Conservation (phyloP, 2,113 vertebrate genomes). For the Strigops habroptila region DNA sequence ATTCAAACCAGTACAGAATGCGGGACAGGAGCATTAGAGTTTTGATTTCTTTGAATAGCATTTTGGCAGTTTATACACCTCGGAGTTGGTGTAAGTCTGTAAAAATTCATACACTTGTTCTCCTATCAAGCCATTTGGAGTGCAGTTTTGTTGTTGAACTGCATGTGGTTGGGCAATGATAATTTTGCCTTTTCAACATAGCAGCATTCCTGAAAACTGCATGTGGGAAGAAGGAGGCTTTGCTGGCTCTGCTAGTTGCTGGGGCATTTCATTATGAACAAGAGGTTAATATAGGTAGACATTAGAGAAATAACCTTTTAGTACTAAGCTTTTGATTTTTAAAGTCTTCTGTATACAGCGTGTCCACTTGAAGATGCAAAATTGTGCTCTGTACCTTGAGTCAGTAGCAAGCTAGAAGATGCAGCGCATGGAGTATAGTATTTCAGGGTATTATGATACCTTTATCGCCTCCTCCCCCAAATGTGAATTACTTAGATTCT, state of each 20-base stretch:
- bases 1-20: neutral
- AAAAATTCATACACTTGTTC: neutral
- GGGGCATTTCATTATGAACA: neutral
- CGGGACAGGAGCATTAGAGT: neutral
- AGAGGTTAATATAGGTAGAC: neutral
- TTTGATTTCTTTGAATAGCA: neutral
- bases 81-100: neutral
- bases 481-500: neutral
- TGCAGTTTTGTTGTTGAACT: constrained; percentile 26
- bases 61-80: neutral
- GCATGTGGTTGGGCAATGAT: neutral
- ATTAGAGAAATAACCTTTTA: neutral
- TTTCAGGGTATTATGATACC: neutral
- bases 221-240: neutral
- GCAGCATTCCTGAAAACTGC: neutral
- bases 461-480: neutral
- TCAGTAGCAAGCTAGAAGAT: neutral
- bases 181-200: neutral
- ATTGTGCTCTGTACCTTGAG: neutral
- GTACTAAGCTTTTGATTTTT: neutral
- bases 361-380: neutral
- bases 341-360: rapidly evolving
- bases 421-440: neutral
- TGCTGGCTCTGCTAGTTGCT: neutral
- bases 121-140: neutral